A percentile compares a stretch with the other conserved stretches of the same genome.
phyloP scores from a whole-genome alignment of 2,113 vertebrate species.

The Pterocles orientalis region DNA sequence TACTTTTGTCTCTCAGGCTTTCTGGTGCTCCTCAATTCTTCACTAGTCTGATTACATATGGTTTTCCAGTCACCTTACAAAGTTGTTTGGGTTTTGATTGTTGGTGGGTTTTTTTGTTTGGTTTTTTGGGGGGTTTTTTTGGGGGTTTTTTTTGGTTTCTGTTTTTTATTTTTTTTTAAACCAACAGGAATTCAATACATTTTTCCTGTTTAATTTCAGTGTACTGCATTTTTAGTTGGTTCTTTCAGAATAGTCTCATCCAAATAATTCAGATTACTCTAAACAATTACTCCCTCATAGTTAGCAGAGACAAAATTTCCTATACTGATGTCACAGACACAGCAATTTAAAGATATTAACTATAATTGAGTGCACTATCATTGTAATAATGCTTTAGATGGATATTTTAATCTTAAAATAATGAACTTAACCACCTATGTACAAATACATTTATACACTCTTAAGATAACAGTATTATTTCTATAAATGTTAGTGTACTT shows the following conservation, averaged over 20 bases:
- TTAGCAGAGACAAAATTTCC: neutral
- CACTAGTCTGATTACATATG: neutral
- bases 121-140: no score
- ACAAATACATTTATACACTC: neutral
- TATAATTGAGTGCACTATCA: neutral
- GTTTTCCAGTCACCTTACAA: neutral
- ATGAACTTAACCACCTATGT: neutral
- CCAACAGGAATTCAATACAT: neutral
- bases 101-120: neutral
- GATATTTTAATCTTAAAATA: neutral
- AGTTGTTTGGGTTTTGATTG: neutral
- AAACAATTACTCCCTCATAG: neutral
- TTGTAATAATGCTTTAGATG: neutral
- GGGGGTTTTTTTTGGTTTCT: no score
- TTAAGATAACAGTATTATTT: neutral
- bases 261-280: neutral
- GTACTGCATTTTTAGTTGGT: neutral
- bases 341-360: neutral
- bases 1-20: neutral
- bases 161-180: neutral
- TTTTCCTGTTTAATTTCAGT: neutral
- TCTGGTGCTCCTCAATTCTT: neutral
- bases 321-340: neutral
- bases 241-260: neutral
- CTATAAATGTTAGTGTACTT: neutral